Evolutionary conservation across 2,888 invertebrate genomes (phyloP), one percentile per base, ranked within the genome.

Genomic region (Polyommatus icarus): DNA sequence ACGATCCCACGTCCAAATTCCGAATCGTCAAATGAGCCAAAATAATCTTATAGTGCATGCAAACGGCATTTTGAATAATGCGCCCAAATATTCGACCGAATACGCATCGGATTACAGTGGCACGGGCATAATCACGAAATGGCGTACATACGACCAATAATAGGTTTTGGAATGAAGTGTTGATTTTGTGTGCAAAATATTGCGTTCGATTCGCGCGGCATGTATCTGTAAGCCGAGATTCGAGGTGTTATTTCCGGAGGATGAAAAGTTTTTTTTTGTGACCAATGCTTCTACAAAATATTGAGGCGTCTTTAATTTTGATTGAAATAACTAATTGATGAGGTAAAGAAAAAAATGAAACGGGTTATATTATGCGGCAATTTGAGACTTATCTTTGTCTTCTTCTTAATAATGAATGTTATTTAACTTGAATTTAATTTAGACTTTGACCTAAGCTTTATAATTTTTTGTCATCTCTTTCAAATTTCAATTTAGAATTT

Each of bases 11-110:
- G 29, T 67, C 10, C 67, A 67, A 67, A 67, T 67, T 50, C 40
- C 73, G n/a, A 73, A 59, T 72, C 18, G 54, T 78, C 50, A 73
- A 57, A 59, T 75, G 76, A 50, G 24, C 78, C 78, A 78, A 79
- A 79, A 76, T 78, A 73, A 77, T 80, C 72, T 73, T 73, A 40
- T 72, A 67, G 67, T 67, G 67, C 67, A 67, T 67, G 29, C 67
- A 67, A 67, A 32, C 67, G 67, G 67, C 18, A 67, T 67, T 67
- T 67, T 15, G 67, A 67, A 67, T 67, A 67, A 67, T 67, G 67
- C 67, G 29, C 32, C 67, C 29, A 67, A 67, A 67, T 67, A 67
- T 67, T 67, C 29, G 29, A 6, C 29, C 18, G 5, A 67, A 32
- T 32, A 67, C 67, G 67, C 67, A 67, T 32, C 67, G 67, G 67